Conservation (phyloP, 2,888 invertebrate species). For the Caenorhabditis sp. region DNA sequence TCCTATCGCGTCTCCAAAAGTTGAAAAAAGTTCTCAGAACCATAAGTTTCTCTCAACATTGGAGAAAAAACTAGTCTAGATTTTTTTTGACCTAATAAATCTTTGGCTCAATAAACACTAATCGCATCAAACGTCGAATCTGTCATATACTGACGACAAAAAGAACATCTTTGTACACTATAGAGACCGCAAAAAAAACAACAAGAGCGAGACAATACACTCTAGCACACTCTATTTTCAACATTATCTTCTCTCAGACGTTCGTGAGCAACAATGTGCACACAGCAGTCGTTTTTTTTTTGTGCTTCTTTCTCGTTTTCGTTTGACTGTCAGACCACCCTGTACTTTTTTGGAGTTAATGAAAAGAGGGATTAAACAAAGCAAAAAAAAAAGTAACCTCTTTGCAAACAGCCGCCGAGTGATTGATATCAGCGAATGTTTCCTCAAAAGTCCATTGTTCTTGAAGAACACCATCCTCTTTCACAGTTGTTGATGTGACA, state of each 20-base stretch:
- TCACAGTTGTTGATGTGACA: slow-evolving; percentile 63
- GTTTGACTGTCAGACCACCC: not conserved
- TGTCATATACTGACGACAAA: not conserved
- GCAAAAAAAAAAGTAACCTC: slow-evolving; percentile 42
- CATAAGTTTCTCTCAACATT: not conserved
- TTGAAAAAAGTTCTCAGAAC: too few relatives aligned
- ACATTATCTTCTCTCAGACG: not conserved
- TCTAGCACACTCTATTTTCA: not conserved
- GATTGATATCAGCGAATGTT: slow-evolving; percentile 64
- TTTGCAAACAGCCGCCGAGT: slow-evolving; percentile 67
- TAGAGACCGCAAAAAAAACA: not conserved
- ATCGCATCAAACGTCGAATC: not conserved
- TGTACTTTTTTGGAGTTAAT: not conserved
- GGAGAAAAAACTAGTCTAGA: too few relatives aligned
- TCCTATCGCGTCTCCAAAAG: too few relatives aligned
- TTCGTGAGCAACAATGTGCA: not conserved
- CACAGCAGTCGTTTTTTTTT: slow-evolving; percentile 1
- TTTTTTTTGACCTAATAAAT: too few relatives aligned
- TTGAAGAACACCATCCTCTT: slow-evolving; percentile 58
- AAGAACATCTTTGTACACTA: not conserved
- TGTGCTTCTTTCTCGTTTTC: not conserved
- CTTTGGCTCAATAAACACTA: not conserved
- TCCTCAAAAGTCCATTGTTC: slow-evolving; percentile 69
- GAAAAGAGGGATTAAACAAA: not conserved
- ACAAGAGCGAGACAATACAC: not conserved